phyloP scores from a whole-genome alignment of 2,113 vertebrate genomes.

The Patagioenas fasciata region DNA sequence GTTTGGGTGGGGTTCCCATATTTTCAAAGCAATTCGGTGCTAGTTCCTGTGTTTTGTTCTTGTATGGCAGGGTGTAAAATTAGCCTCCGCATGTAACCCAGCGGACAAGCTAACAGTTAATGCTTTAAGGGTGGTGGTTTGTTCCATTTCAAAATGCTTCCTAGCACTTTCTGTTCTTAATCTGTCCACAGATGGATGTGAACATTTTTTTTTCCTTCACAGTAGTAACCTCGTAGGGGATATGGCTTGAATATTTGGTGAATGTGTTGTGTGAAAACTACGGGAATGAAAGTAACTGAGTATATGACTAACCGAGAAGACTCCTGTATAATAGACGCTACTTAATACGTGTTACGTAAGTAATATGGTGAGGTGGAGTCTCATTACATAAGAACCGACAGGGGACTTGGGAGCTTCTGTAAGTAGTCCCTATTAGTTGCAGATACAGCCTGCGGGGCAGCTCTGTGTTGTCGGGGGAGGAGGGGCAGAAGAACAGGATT shows the following conservation, averaged over 20 bases:
- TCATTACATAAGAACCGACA: constrained; percentile 26
- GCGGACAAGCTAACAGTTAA: neutral
- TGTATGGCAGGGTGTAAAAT: neutral
- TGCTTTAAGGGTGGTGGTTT: neutral
- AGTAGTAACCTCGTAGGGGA: neutral
- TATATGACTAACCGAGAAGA: neutral
- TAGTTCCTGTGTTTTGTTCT: neutral
- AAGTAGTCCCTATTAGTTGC: constrained; percentile 7
- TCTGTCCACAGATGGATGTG: no score
- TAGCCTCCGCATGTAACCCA: neutral
- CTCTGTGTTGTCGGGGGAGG: neutral
- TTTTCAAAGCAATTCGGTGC: neutral
- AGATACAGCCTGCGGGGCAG: neutral
- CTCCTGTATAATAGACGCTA: neutral
- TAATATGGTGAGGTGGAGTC: neutral
- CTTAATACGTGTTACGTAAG: constrained; percentile 32
- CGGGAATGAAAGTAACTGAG: neutral
- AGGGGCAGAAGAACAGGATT: neutral
- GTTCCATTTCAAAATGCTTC: neutral
- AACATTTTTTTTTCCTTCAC: neutral
- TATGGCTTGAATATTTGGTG: neutral
- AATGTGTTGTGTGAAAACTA: neutral
- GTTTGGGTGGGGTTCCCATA: neutral
- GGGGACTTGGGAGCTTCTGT: neutral
- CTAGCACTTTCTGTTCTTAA: neutral